Evolutionary conservation across 1,140 invertebrate species (phyloP).

Genomic region (Trachymyrmex septentrionalis): DNA sequence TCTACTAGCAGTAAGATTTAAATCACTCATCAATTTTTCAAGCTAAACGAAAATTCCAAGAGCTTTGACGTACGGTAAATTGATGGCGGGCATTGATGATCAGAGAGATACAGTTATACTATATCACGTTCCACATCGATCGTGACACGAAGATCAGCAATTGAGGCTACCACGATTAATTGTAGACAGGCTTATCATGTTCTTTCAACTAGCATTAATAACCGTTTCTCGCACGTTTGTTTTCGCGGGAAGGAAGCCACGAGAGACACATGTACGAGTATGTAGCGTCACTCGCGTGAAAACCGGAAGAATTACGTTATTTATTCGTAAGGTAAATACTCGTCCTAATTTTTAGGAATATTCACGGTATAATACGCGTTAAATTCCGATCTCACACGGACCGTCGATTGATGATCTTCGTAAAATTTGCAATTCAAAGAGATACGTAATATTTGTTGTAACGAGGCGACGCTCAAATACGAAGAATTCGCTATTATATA

Average conservation of each 20-base stretch:
- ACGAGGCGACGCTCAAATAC: slow-evolving; percentile 9
- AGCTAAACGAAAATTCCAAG: not conserved
- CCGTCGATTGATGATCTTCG: not conserved
- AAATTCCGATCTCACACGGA: not conserved
- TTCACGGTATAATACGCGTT: not conserved
- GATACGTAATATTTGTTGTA: not conserved
- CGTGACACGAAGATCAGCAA: slow-evolving; percentile 38
- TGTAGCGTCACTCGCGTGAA: not conserved
- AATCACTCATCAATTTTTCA: not conserved
- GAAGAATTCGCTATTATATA: slow-evolving; percentile 40
- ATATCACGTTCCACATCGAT: slow-evolving; percentile 32
- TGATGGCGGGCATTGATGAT: not conserved
- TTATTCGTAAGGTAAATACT: slow-evolving; percentile 7
- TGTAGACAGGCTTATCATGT: not conserved
- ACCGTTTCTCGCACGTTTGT: slow-evolving; percentile 11
- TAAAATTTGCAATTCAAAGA: slow-evolving; percentile 43
- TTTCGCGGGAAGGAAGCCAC: slow-evolving; percentile 15
- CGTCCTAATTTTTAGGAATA: not conserved
- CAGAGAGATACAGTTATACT: slow-evolving; percentile 32
- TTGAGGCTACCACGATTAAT: slow-evolving; percentile 11
- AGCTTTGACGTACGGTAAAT: not conserved
- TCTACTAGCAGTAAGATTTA: not conserved
- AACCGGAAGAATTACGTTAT: slow-evolving; percentile 28
- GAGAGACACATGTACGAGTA: not conserved
- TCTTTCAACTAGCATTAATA: slow-evolving; percentile 4